These are phyloP conservation scores for Chanos chanos DNA, from an alignment of 2,797 vertebrate genomes.

Conservation along the genomic window DNA sequence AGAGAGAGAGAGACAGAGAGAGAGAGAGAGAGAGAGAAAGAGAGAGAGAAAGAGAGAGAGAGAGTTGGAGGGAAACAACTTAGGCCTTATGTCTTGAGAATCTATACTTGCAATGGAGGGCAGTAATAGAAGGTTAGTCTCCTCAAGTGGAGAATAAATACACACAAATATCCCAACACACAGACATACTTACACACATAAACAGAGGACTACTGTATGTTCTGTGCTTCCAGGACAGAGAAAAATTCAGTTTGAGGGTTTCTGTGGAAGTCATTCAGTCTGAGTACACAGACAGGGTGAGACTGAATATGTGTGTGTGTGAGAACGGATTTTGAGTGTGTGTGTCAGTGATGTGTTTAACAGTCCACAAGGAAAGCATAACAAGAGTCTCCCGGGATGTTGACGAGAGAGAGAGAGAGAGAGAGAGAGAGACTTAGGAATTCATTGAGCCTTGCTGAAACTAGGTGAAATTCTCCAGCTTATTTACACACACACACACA, in stretches of 20 bases:
- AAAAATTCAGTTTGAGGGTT: no score
- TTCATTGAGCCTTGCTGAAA: background rate
- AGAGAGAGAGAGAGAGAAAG: no score
- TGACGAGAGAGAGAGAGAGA: slow-evolving; percentile 42
- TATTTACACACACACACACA: slow-evolving; percentile 27
- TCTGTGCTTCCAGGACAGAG: background rate
- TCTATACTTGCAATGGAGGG: no score
- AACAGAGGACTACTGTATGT: background rate
- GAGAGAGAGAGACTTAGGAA: background rate
- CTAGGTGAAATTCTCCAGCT: slow-evolving; percentile 8
- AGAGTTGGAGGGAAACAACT: no score
- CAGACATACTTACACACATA: background rate
- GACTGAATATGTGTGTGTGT: slow-evolving; percentile 15
- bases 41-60: no score
- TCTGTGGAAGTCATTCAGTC: background rate
- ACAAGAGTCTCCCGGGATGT: slow-evolving; percentile 41
- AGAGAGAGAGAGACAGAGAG: no score
- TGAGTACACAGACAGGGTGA: slow-evolving; percentile 5
- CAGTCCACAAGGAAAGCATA: slow-evolving; percentile 62
- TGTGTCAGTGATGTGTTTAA: slow-evolving; percentile 61
- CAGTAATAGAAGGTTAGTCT: no score
- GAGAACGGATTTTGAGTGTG: no score
- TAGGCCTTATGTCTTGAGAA: no score
- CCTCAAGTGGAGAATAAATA: no score
- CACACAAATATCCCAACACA: no score